Evolutionary conservation across 2,888 invertebrate species (phyloP).

Genomic region (Tetragnatha montana): DNA sequence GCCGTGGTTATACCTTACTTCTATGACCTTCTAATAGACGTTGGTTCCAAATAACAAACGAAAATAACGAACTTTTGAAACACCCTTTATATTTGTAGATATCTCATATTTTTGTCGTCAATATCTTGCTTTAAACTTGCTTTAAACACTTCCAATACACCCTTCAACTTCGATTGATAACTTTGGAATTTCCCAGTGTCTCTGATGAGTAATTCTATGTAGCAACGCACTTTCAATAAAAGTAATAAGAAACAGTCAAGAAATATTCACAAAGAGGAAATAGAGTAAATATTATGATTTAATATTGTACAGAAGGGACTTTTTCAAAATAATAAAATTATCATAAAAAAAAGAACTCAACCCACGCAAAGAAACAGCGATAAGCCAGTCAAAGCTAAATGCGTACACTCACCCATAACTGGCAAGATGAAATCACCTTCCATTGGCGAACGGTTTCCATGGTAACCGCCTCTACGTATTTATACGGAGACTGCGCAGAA

Average conservation of each 20-base stretch:
- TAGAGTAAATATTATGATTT: not conserved
- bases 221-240: not conserved
- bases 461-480: conserved; percentile 69
- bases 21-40: not conserved
- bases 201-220: not conserved
- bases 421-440: conserved; percentile 33
- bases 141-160: too few species aligned
- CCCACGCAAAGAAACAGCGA: conserved; percentile 32
- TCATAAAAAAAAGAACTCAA: not conserved
- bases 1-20: too few species aligned
- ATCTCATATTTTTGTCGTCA: too few species aligned
- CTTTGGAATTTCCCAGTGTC: not conserved
- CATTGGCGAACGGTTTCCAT: conserved; percentile 59
- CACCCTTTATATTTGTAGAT: too few species aligned
- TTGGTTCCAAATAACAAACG: too few species aligned
- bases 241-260: not conserved
- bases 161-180: not conserved
- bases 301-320: not conserved
- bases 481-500: conserved; percentile 46
- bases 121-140: too few species aligned
- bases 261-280: not conserved
- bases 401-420: conserved; percentile 64
- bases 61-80: too few species aligned
- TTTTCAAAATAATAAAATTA: not conserved
- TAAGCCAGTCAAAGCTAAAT: conserved; percentile 48